Evolutionary conservation across 2,113 vertebrate species (phyloP), one percentile per base, ranked within the genome.

Genomic region (Saguinus midas): DNA sequence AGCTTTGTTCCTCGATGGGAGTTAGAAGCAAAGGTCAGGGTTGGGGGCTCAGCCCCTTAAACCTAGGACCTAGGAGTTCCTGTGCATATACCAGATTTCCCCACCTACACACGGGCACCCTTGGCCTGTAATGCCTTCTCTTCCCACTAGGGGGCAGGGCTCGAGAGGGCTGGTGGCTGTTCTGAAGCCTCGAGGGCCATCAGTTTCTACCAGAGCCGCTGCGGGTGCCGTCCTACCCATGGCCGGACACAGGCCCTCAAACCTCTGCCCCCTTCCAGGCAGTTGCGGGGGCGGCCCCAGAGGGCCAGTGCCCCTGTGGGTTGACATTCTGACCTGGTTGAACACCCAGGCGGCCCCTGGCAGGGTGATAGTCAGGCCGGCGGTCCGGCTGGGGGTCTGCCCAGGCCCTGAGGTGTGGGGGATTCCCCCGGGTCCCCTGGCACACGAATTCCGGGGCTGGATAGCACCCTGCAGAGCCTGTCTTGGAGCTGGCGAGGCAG

Each of bases 171-270:
- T 82, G 61, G 95, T 75, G 87, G 64, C 87, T 80, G 80, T 91
- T 97, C 2, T 0, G n/a, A 90, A 64, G 88, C 94, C 95, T 90
- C 76, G 58, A 95, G 90, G 95, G 64, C 87, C 58, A n/a, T 92
- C 95, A 52, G 91, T 96, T 97, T 85, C 27, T 97, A 94, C 93
- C 95, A 88, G 87, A 96, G 90, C 83, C 23, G 18, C 43, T 66
- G 45, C 35, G 0, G 8, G 37, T 68, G 73, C n/a, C 0, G 14
- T 80, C 72, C 87, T 78, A 48, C 12, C 70, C 43, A 73, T 90
- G 96, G 87, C 92, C 0, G 45, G 29, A 37, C 64, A 25, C 55
- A 68, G 81, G 20, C 73, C 57, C 81, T 90, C 85, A 72, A 66
- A 94, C 57, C 75, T 87, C 57, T 37, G 14, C 37, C 80, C 43